Percentiles rank a stretch among this genome's conserved stretches.
Evolutionary conservation across 2,888 invertebrate genomes (phyloP).

Genomic region (Emesis furor): DNA sequence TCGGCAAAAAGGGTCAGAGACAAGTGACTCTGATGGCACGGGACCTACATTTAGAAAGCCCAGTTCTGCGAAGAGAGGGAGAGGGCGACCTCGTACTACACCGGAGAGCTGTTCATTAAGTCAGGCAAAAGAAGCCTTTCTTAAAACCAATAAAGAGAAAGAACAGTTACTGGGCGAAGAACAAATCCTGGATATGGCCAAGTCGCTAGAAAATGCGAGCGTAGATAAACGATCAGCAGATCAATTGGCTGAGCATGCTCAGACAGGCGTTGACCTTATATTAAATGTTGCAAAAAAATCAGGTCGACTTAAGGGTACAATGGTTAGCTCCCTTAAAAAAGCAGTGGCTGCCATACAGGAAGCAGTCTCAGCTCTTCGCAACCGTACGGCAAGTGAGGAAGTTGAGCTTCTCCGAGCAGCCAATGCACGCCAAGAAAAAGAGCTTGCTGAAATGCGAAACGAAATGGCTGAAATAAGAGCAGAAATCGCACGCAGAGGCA

Average conservation of each 20-base stretch:
- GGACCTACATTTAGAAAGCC: no score
- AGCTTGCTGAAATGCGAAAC: neutral
- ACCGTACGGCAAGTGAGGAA: neutral
- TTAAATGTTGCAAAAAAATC: neutral
- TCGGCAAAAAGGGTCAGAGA: no score
- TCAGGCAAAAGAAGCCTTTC: neutral
- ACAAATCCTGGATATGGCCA: neutral
- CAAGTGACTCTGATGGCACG: no score
- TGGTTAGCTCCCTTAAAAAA: neutral
- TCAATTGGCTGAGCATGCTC: neutral
- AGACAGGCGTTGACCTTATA: neutral
- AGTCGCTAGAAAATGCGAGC: neutral
- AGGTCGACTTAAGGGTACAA: neutral
- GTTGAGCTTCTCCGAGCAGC: neutral
- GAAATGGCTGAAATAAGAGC: neutral
- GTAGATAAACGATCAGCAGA: neutral
- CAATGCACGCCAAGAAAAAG: neutral
- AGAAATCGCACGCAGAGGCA: no score
- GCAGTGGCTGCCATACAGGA: neutral
- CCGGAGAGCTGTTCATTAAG: neutral
- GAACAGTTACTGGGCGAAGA: neutral
- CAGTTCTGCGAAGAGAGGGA: no score
- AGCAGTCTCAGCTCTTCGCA: neutral
- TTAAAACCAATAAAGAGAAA: neutral
- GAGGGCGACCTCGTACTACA: no score